phyloP scores from a whole-genome alignment of 2,888 invertebrate species.

The Dynastes hyllus region DNA sequence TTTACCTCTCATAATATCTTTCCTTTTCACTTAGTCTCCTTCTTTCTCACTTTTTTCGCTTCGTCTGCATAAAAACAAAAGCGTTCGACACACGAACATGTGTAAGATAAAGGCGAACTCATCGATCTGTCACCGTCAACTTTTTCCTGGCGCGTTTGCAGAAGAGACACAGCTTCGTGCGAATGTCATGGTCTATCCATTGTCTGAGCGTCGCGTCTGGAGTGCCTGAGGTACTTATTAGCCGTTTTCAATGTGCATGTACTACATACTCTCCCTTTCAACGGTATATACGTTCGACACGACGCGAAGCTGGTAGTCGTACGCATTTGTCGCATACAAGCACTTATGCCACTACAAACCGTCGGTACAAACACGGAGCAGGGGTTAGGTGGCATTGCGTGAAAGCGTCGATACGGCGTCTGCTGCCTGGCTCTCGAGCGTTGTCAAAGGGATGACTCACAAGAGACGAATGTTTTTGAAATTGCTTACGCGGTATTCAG shows the following conservation, averaged over 20 bases:
- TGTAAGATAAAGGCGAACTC: slow-evolving; percentile 1
- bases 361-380: too few relatives aligned
- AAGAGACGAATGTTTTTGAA: background rate
- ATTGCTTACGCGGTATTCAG: background rate
- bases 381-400: too few relatives aligned
- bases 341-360: too few relatives aligned
- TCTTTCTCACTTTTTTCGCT: too few relatives aligned
- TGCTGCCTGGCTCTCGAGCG: background rate
- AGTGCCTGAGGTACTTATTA: slow-evolving; percentile 58
- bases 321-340: too few relatives aligned
- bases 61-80: too few relatives aligned
- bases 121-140: background rate
- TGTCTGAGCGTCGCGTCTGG: slow-evolving; percentile 58
- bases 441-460: slow-evolving; percentile 13
- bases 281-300: background rate
- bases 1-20: too few relatives aligned
- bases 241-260: slow-evolving; percentile 55
- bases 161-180: slow-evolving; percentile 47
- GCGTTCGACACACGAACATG: slow-evolving; percentile 5
- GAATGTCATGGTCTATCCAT: slow-evolving; percentile 59
- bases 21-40: too few relatives aligned
- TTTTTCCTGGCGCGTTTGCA: background rate
- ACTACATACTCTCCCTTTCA: slow-evolving; percentile 53
- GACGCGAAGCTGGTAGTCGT: too few relatives aligned
- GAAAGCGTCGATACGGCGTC: too few relatives aligned